These are phyloP conservation scores for Clunio marinus DNA, from an alignment of 2,888 invertebrate genomes.

Conservation along the genomic window DNA sequence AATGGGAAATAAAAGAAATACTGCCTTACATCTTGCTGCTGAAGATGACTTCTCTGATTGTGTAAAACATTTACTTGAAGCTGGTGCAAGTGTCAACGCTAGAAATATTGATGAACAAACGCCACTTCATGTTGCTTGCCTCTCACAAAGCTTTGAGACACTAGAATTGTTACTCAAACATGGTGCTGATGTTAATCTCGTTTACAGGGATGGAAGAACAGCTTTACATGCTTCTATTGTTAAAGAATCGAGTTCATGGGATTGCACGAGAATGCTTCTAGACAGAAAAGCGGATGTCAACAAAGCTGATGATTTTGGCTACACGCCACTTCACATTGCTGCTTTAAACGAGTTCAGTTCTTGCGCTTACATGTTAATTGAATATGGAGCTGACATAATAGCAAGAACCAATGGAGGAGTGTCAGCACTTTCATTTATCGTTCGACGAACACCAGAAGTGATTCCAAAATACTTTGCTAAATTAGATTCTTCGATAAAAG, in stretches of 20 bases:
- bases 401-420: constrained; percentile 74
- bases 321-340: constrained; percentile 77
- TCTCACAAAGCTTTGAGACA: constrained; percentile 74
- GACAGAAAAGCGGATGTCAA: constrained; percentile 69
- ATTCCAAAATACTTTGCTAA: constrained; percentile 66
- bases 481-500: constrained; percentile 69
- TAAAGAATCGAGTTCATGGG: constrained; percentile 62
- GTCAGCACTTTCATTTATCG: constrained; percentile 74
- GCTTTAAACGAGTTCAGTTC: constrained; percentile 68
- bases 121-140: constrained; percentile 76
- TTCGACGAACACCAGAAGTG: constrained; percentile 78
- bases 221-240: constrained; percentile 78
- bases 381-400: constrained; percentile 77
- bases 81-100: constrained; percentile 72
- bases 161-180: constrained; percentile 65
- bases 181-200: constrained; percentile 61
- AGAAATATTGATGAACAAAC: constrained; percentile 73
- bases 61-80: constrained; percentile 64
- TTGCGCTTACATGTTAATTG: constrained; percentile 45
- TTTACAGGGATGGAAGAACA: constrained; percentile 70
- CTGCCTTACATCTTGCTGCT: constrained; percentile 81
- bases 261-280: constrained; percentile 64
- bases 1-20: constrained; percentile 64
- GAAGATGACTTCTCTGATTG: constrained; percentile 82
- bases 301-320: constrained; percentile 74